phyloP scores from a whole-genome alignment of 2,888 invertebrate species.

The Acanthosepion pharaonis region DNA sequence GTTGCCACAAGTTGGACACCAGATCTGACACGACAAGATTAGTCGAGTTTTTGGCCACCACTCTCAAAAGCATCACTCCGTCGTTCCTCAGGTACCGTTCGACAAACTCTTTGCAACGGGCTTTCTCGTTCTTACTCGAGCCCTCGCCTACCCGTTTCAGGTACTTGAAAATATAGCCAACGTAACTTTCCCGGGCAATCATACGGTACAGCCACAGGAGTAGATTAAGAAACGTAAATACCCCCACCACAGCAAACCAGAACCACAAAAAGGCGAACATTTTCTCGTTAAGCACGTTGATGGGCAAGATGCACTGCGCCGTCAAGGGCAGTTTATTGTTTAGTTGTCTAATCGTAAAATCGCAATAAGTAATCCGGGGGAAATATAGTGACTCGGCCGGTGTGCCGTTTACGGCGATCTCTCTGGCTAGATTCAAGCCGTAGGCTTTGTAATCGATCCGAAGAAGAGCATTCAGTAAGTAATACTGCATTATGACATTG shows the following conservation, averaged over 20 bases:
- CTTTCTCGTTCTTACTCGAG: not conserved
- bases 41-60: slow-evolving; percentile 51
- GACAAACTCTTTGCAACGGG: slow-evolving; percentile 47
- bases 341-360: slow-evolving; percentile 51
- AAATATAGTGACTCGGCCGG: slow-evolving; percentile 48
- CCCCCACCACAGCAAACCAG: slow-evolving; percentile 49
- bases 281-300: slow-evolving; percentile 52
- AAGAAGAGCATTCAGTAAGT: slow-evolving; percentile 52
- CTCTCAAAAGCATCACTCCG: slow-evolving; percentile 50
- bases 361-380: slow-evolving; percentile 53
- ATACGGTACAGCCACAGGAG: slow-evolving; percentile 50
- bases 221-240: slow-evolving; percentile 50
- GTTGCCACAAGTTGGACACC: slow-evolving; percentile 47
- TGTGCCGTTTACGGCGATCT: slow-evolving; percentile 47
- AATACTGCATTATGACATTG: slow-evolving; percentile 50
- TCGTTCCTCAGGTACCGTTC: slow-evolving; percentile 50
- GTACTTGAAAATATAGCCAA: slow-evolving; percentile 48
- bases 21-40: slow-evolving; percentile 50
- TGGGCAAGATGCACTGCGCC: slow-evolving; percentile 50
- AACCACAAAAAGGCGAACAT: slow-evolving; percentile 52
- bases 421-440: slow-evolving; percentile 52
- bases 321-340: slow-evolving; percentile 48
- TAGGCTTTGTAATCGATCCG: slow-evolving; percentile 51
- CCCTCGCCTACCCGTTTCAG: slow-evolving; percentile 42
- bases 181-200: slow-evolving; percentile 47